Evolutionary conservation across 2,888 invertebrate genomes (phyloP).

Genomic region (Hirtodrosophila histrioides): DNA sequence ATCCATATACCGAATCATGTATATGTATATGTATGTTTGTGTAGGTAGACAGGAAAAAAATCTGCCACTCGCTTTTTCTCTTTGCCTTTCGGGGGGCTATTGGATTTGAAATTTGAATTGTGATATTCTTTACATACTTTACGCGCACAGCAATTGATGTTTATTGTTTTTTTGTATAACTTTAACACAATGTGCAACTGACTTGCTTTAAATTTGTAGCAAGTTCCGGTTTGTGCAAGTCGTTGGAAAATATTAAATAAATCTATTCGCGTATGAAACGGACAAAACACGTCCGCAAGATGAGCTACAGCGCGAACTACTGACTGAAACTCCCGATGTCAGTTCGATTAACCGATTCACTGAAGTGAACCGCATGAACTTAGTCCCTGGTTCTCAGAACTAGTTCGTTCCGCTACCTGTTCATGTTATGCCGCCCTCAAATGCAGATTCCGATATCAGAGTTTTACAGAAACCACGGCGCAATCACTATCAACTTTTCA

Average conservation of each 20-base stretch:
- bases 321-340: constrained; percentile 22
- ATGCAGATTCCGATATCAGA: no score
- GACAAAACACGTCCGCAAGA: constrained; percentile 44
- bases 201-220: constrained; percentile 56
- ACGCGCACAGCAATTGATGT: constrained; percentile 44
- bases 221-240: constrained; percentile 75
- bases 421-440: no score
- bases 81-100: constrained; percentile 37
- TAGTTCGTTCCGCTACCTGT: no score
- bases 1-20: constrained; percentile 40
- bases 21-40: constrained; percentile 62
- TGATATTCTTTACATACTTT: constrained; percentile 56
- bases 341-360: no score
- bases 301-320: constrained; percentile 56
- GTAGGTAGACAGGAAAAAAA: constrained; percentile 78
- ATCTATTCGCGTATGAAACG: constrained; percentile 53
- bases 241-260: constrained; percentile 60
- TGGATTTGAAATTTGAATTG: constrained; percentile 32
- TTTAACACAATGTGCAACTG: constrained; percentile 56
- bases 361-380: no score
- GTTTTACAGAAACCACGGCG: no score
- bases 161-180: constrained; percentile 48
- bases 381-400: no score
- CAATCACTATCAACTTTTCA: no score
- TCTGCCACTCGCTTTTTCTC: constrained; percentile 73